phyloP scores from a whole-genome alignment of 2,888 invertebrate species.

The Macrophya annulata region DNA sequence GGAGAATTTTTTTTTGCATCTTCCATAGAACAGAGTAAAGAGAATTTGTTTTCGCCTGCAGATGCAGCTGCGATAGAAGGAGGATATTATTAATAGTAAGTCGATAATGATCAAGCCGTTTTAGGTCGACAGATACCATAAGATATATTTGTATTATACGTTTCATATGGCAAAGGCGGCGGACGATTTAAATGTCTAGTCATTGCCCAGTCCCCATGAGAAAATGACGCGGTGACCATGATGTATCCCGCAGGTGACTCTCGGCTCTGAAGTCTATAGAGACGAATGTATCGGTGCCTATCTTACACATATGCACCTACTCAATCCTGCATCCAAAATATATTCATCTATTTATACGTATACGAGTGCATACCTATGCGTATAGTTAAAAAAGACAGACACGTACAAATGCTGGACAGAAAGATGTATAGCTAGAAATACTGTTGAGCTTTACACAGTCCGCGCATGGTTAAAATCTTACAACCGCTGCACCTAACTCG shows the following conservation, averaged over 20 bases:
- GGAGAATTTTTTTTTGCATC: neutral
- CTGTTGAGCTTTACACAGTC: conserved; percentile 32
- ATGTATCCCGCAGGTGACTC: conserved; percentile 52
- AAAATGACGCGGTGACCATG: conserved; percentile 50
- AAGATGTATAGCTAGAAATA: conserved; percentile 34
- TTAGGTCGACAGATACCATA: conserved; percentile 47
- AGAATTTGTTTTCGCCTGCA: neutral
- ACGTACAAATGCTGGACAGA: neutral
- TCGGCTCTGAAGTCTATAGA: neutral
- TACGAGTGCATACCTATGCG: neutral
- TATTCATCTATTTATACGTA: neutral
- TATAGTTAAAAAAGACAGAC: neutral
- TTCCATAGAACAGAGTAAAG: neutral
- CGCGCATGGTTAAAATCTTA: neutral
- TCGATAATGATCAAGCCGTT: conserved; percentile 54
- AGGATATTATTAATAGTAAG: conserved; percentile 31
- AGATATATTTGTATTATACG: conserved; percentile 55
- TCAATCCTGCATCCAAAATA: neutral
- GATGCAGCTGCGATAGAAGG: conserved; percentile 9
- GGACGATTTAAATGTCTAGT: conserved; percentile 27
- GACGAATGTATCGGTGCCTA: conserved; percentile 13
- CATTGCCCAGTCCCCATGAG: conserved; percentile 48
- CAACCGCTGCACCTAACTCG: conserved; percentile 4
- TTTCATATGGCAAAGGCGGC: conserved; percentile 55
- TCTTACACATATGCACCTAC: neutral